phyloP scores from a whole-genome alignment of 2,113 vertebrate genomes.

The Nansenia antarctica region DNA sequence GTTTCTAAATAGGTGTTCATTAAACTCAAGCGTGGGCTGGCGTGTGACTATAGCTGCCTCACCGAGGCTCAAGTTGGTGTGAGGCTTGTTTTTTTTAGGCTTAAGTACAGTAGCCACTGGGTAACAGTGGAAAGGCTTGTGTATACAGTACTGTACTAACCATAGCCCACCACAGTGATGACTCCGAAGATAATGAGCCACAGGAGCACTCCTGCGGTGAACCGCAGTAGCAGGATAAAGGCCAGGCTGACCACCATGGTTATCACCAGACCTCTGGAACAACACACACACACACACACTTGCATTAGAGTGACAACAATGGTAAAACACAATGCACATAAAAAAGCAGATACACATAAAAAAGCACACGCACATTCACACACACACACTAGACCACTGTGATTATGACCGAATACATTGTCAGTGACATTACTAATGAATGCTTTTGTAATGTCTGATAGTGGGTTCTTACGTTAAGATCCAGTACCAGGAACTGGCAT shows the following conservation, averaged over 20 bases:
- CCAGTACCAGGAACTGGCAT: conserved; percentile 92
- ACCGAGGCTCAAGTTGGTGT: not conserved
- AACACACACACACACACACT: conserved; percentile 26
- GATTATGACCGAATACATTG: too few species aligned
- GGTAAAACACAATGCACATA: not conserved
- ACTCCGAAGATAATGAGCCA: conserved; percentile 89
- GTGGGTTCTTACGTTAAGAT: conserved; percentile 87
- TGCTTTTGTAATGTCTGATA: too few species aligned
- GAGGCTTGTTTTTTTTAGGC: not conserved
- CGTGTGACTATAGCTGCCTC: not conserved
- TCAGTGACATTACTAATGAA: too few species aligned
- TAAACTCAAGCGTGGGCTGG: not conserved
- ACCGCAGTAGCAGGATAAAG: conserved; percentile 89
- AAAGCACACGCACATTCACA: not conserved
- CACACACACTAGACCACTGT: too few species aligned
- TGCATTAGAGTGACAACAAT: not conserved
- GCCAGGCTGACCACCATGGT: conserved; percentile 91
- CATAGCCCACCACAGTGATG: conserved; percentile 83
- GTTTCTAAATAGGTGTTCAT: not conserved
- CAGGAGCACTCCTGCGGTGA: conserved; percentile 87
- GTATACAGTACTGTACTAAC: conserved; percentile 66
- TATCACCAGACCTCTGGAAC: conserved; percentile 82
- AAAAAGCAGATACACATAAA: not conserved
- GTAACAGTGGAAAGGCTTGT: not conserved
- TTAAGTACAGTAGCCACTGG: not conserved